Evolutionary conservation across 2,797 vertebrate species (phyloP).

Genomic region (Cuniculus paca): DNA sequence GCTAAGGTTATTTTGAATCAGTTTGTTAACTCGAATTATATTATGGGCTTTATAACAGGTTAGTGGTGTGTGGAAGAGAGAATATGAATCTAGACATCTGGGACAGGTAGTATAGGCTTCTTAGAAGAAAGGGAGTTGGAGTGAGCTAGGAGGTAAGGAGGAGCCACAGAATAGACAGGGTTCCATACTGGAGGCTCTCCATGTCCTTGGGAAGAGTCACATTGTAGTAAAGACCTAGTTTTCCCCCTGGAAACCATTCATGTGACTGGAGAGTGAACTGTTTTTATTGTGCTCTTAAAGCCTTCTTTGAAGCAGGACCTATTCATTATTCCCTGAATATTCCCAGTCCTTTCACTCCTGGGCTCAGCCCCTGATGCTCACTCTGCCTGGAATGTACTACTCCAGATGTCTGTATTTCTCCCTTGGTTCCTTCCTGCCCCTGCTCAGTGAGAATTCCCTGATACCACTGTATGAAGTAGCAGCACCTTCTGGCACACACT

Average conservation of each 20-base stretch:
- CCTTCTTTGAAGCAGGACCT: neutral
- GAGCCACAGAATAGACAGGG: neutral
- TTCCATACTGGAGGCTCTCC: neutral
- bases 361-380: neutral
- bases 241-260: neutral
- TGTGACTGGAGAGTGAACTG: neutral
- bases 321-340: neutral
- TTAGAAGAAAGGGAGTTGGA: constrained; percentile 46
- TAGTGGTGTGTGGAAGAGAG: neutral
- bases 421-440: neutral
- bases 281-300: neutral
- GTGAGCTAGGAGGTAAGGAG: neutral
- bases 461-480: neutral
- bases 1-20: neutral
- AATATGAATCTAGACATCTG: neutral
- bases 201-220: neutral
- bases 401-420: neutral
- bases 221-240: neutral
- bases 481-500: neutral
- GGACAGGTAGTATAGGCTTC: constrained; percentile 26
- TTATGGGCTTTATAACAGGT: neutral
- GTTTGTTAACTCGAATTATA: neutral
- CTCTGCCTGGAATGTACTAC: neutral
- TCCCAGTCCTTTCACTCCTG: neutral
- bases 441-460: neutral